phyloP scores from a whole-genome alignment of 2,113 vertebrate genomes.

The Oreotrochilus melanogaster region DNA sequence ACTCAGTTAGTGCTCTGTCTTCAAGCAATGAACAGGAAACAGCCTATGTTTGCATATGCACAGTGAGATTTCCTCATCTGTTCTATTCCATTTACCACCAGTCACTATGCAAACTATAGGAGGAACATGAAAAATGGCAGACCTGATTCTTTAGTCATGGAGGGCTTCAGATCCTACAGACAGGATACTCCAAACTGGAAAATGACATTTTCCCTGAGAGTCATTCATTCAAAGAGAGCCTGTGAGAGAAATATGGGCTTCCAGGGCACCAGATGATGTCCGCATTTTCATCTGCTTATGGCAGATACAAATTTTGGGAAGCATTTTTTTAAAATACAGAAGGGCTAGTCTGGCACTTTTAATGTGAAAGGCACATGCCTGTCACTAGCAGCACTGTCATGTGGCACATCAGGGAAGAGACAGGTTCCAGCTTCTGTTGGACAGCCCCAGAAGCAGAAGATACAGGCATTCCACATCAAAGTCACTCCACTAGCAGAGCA shows the following conservation, averaged over 20 bases:
- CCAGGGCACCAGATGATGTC: not conserved
- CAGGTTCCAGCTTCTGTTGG: not conserved
- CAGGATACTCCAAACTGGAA: not conserved
- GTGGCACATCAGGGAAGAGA: rapidly evolving
- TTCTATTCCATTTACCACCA: not conserved
- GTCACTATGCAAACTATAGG: not conserved
- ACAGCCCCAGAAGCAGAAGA: not conserved
- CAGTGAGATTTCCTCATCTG: not conserved
- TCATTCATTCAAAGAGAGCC: not conserved
- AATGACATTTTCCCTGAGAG: not conserved
- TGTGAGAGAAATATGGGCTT: not conserved
- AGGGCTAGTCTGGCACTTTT: not conserved
- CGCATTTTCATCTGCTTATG: not conserved
- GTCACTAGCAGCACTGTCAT: not conserved
- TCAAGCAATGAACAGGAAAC: not conserved
- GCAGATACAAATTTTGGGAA: not conserved
- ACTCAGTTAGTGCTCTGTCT: not conserved
- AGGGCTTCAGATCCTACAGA: not conserved
- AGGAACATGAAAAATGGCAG: not conserved
- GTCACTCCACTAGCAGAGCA: not conserved
- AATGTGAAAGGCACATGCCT: not conserved
- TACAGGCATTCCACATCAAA: not conserved
- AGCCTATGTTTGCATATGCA: not conserved
- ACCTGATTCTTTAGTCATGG: not conserved
- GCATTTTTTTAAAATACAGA: not conserved